Conservation (phyloP, 1,140 invertebrate genomes). For the Parasteatoda tepidariorum region DNA sequence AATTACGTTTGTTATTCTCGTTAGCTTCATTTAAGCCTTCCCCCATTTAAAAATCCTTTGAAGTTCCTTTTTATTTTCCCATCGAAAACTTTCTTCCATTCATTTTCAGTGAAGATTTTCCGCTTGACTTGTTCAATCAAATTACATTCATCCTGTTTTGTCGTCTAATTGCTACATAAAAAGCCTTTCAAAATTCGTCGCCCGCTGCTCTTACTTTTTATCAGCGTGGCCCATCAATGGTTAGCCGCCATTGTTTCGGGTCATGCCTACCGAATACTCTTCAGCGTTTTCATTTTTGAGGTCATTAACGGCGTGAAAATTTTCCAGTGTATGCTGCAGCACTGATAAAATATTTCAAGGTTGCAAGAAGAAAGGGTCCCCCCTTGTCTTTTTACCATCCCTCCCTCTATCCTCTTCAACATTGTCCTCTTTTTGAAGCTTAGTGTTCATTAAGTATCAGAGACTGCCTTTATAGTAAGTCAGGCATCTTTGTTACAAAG, state of each 20-base stretch:
- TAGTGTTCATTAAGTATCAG: background rate
- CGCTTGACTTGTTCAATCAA: conserved; percentile 10
- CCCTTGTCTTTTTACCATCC: background rate
- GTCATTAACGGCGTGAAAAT: conserved; percentile 55
- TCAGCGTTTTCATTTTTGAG: conserved; percentile 34
- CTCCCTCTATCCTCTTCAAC: background rate
- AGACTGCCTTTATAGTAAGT: background rate
- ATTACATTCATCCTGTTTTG: conserved; percentile 51
- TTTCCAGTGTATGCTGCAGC: background rate
- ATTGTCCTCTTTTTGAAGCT: background rate
- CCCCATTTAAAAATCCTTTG: too few relatives aligned
- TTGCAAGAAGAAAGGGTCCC: background rate
- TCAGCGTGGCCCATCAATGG: background rate
- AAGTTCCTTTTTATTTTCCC: background rate
- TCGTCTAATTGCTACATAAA: conserved; percentile 28
- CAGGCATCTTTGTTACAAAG: too few relatives aligned
- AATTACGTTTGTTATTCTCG: too few relatives aligned
- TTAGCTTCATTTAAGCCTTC: too few relatives aligned
- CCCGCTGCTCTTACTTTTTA: background rate
- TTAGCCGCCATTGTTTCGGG: conserved; percentile 24
- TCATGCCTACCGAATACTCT: conserved; percentile 38
- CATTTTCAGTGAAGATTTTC: background rate
- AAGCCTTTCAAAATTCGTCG: conserved; percentile 3
- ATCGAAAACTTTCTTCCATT: background rate
- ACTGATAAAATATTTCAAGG: background rate